Evolutionary conservation across 1,140 invertebrate genomes (phyloP).

Genomic region (Drosophila simulans): DNA sequence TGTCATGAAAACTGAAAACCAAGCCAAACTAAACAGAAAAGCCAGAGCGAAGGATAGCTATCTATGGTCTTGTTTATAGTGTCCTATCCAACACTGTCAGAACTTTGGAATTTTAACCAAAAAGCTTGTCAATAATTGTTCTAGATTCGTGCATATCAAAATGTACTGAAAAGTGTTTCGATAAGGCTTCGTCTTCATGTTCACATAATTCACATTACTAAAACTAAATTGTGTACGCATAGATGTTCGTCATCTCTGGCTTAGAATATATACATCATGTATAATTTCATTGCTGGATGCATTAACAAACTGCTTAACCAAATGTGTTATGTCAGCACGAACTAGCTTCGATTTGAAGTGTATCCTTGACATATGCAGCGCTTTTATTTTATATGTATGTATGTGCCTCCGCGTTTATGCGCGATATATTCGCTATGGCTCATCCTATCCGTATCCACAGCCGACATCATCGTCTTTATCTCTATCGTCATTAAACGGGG

Average conservation of each 20-base stretch:
- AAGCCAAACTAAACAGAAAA: background rate
- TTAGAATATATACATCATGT: too few species aligned
- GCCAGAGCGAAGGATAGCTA: background rate
- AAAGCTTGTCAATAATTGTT: background rate
- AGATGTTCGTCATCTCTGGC: too few species aligned
- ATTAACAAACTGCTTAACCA: too few species aligned
- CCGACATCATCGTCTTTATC: constrained; percentile 17
- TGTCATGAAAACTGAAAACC: background rate
- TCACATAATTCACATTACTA: too few species aligned
- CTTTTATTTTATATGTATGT: constrained; percentile 19
- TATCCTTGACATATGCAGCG: constrained; percentile 61
- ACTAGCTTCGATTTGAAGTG: background rate
- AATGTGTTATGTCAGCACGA: background rate
- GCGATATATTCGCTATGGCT: background rate
- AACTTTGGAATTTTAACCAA: background rate
- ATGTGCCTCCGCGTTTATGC: background rate
- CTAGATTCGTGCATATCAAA: too few species aligned
- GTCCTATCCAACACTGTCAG: background rate
- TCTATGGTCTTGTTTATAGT: background rate
- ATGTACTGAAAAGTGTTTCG: too few species aligned
- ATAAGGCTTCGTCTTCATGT: too few species aligned
- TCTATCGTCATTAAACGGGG: constrained; percentile 34
- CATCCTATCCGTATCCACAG: background rate
- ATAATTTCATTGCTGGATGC: too few species aligned
- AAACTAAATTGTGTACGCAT: too few species aligned